Evolutionary conservation across 2,113 vertebrate species (phyloP).

Genomic region (Muscicapa adusta): DNA sequence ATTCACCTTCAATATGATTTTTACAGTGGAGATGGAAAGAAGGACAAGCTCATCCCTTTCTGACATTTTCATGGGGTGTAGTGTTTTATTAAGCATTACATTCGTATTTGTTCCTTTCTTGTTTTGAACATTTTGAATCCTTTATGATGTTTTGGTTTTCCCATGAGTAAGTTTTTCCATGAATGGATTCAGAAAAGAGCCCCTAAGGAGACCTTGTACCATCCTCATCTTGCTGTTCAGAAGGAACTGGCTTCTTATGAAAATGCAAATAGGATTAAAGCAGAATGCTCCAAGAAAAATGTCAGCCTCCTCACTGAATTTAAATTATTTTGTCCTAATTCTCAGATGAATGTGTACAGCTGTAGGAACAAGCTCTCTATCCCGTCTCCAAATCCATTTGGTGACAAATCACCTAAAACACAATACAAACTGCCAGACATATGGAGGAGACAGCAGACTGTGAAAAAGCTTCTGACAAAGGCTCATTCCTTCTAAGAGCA

Average conservation of each 20-base stretch:
- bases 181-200: not conserved
- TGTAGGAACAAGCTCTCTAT: not conserved
- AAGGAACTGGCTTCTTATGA: not conserved
- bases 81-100: not conserved
- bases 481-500: not conserved
- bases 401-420: not conserved
- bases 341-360: not conserved
- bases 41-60: not conserved
- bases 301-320: not conserved
- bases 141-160: not conserved
- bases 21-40: not conserved
- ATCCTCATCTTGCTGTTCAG: not conserved
- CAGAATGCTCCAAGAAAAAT: slow-evolving; percentile 21
- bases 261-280: slow-evolving; percentile 29
- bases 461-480: not conserved
- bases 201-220: not conserved
- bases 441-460: not conserved
- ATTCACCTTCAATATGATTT: not conserved
- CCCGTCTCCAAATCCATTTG: not conserved
- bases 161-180: not conserved
- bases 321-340: slow-evolving; percentile 24
- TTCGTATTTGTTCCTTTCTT: not conserved
- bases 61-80: not conserved
- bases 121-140: not conserved
- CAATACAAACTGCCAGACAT: not conserved